Evolutionary conservation across 2,888 invertebrate genomes (phyloP).

Genomic region (Epicampocera succincta): DNA sequence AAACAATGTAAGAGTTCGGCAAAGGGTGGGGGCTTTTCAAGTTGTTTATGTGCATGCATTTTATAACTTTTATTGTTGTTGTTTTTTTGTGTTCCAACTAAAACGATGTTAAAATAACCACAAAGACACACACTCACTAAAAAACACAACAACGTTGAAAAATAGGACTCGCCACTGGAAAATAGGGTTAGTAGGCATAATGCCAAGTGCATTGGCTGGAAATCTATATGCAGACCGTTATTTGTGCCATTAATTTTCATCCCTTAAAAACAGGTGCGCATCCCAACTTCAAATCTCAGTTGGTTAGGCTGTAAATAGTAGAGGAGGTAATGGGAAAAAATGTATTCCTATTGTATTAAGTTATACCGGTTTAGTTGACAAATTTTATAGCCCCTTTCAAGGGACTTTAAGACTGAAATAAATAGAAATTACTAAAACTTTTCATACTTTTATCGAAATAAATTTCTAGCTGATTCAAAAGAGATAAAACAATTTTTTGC

Average conservation of each 20-base stretch:
- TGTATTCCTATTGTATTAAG: too few relatives aligned
- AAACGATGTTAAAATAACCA: conserved; percentile 44
- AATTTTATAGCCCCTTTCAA: too few relatives aligned
- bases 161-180: conserved; percentile 81
- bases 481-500: too few relatives aligned
- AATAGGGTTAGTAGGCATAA: conserved; percentile 82
- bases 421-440: too few relatives aligned
- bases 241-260: conserved; percentile 72
- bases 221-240: conserved; percentile 65
- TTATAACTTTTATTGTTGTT: conserved; percentile 49
- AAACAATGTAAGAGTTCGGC: neutral
- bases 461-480: too few relatives aligned
- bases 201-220: conserved; percentile 81
- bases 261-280: conserved; percentile 74
- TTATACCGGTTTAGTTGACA: too few relatives aligned
- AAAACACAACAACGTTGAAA: conserved; percentile 69
- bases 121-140: conserved; percentile 5
- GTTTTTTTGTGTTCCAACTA: conserved; percentile 21
- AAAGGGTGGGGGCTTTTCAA: conserved; percentile 56
- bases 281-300: neutral
- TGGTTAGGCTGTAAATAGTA: too few relatives aligned
- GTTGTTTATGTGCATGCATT: conserved; percentile 55
- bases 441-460: too few relatives aligned
- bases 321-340: too few relatives aligned
- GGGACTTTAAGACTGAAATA: too few relatives aligned